Percentiles rank a stretch among this genome's conserved stretches.
Conservation (phyloP, 2,888 invertebrate genomes). For the Zygothrica quintamaculata region DNA sequence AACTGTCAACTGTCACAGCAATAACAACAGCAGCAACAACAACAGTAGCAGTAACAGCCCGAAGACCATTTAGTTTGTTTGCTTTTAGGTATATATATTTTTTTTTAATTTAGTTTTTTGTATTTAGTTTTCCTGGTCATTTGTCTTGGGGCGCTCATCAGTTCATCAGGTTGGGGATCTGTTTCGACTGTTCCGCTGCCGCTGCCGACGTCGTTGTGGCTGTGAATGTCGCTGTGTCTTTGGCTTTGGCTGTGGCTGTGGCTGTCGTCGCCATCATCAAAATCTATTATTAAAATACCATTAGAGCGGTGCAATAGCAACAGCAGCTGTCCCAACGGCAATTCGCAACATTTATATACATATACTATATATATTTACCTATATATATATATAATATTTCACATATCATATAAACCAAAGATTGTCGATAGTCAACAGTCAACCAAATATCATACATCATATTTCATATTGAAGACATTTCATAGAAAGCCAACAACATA, state of each 20-base stretch:
- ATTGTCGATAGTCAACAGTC: conserved; percentile 3
- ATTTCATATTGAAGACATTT: conserved; percentile 23
- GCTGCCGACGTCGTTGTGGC: neutral
- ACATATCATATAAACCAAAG: conserved; percentile 7
- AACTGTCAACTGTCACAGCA: conserved; percentile 74
- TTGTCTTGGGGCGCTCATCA: conserved; percentile 63
- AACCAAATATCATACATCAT: conserved; percentile 39
- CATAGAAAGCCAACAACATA: conserved; percentile 54
- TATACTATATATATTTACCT: conserved; percentile 25
- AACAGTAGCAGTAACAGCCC: conserved; percentile 15
- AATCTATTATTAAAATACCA: conserved; percentile 77
- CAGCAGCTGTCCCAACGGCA: conserved; percentile 66
- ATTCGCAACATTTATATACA: conserved; percentile 71
- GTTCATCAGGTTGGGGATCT: conserved; percentile 25
- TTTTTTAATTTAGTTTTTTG: neutral
- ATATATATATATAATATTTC: conserved; percentile 32
- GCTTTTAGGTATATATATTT: too few relatives aligned
- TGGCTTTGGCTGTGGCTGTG: conserved; percentile 6
- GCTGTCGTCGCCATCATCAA: conserved; percentile 63
- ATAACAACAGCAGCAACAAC: conserved; percentile 13
- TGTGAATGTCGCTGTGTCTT: neutral
- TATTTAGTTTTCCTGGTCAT: conserved; percentile 39
- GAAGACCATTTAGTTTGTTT: conserved; percentile 22
- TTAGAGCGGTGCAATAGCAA: conserved; percentile 66
- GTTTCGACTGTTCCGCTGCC: neutral